A percentile compares a stretch with the other conserved stretches of the same genome.
Conservation (phyloP, 2,888 invertebrate species). For the Metacarcinus magister region DNA sequence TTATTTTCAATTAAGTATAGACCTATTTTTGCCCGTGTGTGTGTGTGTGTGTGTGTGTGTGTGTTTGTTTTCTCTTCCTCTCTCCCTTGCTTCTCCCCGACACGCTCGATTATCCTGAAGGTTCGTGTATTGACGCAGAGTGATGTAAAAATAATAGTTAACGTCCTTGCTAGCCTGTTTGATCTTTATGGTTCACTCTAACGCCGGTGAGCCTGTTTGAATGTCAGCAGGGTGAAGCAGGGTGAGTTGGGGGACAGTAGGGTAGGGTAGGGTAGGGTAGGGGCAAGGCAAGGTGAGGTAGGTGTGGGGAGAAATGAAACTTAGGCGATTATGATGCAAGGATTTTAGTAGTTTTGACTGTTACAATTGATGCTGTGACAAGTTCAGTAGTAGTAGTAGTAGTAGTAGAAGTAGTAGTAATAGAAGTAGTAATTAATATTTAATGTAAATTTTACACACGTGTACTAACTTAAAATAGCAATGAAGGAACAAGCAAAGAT, state of each 20-base stretch:
- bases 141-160: background rate
- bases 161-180: background rate
- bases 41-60: background rate
- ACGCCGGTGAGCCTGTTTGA: background rate
- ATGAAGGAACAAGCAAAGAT: too few relatives aligned
- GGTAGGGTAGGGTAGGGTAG: background rate
- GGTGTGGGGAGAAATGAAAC: too few relatives aligned
- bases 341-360: too few relatives aligned
- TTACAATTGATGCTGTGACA: too few relatives aligned
- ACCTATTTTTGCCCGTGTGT: background rate
- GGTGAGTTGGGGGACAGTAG: background rate
- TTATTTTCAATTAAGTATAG: background rate
- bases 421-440: too few relatives aligned
- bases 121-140: background rate
- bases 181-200: background rate
- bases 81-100: background rate
- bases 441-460: too few relatives aligned
- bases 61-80: background rate
- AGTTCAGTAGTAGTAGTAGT: too few relatives aligned
- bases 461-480: too few relatives aligned
- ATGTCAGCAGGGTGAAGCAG: background rate
- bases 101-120: background rate
- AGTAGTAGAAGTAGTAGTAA: too few relatives aligned
- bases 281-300: background rate
- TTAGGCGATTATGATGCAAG: too few relatives aligned